Evolutionary conservation across 2,797 vertebrate species (phyloP).

Genomic region (Nyctalus aviator): DNA sequence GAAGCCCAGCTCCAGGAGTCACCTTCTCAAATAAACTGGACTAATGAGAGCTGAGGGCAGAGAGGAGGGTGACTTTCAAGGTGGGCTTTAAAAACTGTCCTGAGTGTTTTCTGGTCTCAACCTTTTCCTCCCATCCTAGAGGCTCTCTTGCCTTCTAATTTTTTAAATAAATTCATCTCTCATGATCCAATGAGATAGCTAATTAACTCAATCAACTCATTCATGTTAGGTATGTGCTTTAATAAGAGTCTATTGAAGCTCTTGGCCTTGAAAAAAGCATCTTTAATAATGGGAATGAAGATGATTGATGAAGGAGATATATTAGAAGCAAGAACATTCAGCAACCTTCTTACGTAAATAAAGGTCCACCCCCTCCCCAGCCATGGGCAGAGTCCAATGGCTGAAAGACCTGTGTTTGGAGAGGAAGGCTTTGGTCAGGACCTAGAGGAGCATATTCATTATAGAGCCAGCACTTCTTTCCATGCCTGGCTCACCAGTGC

Average conservation of each 20-base stretch:
- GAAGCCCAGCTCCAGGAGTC: neutral
- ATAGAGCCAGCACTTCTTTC: neutral
- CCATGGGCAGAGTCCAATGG: neutral
- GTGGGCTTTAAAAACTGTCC: neutral
- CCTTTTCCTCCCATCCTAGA: neutral
- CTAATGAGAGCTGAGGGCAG: neutral
- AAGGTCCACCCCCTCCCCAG: neutral
- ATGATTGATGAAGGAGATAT: neutral
- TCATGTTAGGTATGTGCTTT: neutral
- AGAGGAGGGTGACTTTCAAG: neutral
- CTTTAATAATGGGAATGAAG: constrained; percentile 31
- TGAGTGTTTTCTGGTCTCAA: neutral
- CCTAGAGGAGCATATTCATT: rapidly evolving
- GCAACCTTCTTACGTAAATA: neutral
- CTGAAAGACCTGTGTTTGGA: neutral
- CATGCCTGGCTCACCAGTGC: neutral
- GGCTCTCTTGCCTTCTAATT: neutral
- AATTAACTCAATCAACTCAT: constrained; percentile 26
- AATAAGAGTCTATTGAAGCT: neutral
- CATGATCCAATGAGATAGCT: neutral
- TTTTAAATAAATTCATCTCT: neutral
- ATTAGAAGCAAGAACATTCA: neutral
- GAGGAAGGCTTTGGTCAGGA: neutral
- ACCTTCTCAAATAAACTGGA: neutral
- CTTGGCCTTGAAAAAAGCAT: constrained; percentile 48